Conservation (phyloP, 2,113 vertebrate genomes). For the Tricholaema leucomelas region DNA sequence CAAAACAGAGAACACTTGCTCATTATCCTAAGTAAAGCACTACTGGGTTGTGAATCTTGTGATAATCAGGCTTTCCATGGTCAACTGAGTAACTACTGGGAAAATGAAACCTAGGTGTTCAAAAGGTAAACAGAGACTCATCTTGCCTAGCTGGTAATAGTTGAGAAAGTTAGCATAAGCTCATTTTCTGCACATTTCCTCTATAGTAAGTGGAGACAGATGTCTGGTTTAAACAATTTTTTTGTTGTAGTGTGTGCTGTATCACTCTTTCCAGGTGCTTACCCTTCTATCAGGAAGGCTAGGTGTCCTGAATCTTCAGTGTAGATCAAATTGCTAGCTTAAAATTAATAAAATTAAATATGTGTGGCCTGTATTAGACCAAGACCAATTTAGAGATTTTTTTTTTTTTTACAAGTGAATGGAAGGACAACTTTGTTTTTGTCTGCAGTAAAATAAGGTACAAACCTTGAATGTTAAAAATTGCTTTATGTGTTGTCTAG, state of each 20-base stretch:
- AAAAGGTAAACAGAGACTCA: not conserved
- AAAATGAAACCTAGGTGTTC: not conserved
- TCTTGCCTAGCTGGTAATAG: not conserved
- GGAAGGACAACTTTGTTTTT: not conserved
- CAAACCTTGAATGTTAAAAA: not conserved
- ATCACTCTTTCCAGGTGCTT: not conserved
- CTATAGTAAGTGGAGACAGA: not conserved
- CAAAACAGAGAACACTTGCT: not conserved
- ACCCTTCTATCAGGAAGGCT: not conserved
- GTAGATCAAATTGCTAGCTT: not conserved
- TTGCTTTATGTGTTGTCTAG: not conserved
- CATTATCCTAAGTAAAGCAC: not conserved
- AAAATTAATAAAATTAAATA: not conserved
- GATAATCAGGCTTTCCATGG: not conserved
- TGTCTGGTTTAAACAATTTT: not conserved
- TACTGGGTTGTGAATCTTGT: not conserved
- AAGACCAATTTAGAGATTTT: not conserved
- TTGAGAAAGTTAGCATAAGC: not conserved
- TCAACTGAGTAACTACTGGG: not conserved
- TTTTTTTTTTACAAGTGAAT: not conserved
- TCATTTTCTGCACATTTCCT: not conserved
- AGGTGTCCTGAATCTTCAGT: not conserved
- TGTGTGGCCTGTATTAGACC: not conserved
- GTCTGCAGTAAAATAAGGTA: not conserved
- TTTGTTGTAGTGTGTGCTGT: not conserved